Base-by-base conservation (phyloP, 2,797 vertebrate species). In the Argya squamiceps region DNA sequence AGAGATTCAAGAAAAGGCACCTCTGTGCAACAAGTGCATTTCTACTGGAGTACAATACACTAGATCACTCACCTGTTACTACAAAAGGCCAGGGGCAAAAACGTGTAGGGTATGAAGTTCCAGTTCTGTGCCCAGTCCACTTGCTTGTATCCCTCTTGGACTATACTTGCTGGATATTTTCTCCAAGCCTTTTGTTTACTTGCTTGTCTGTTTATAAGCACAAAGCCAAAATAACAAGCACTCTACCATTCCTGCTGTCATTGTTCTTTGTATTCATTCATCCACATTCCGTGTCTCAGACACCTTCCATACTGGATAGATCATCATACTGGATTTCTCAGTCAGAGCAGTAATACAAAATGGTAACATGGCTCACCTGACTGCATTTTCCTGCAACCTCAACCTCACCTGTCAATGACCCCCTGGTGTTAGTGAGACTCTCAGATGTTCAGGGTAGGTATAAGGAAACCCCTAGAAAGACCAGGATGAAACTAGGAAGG, bases 261-360 rank as follows among this genome's bases (percentile, higher is more conserved):
- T 80, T 74, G 74, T 90, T 87, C 91, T 94, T 89, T 75, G 89
- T 93, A 81, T 88, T 91, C 96, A 97, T 96, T 93, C 95, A 97
- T 93, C 84, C 89, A 91, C 75, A 56, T 59, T 94, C 69, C 76
- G 74, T 88, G 80, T 81, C 95, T 96, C 92, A 86, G 92, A 92
- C 91, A 92, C 87, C 59, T 94, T 73, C n/a, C 97, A 96, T 96
- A 55, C 92, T 69, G 53, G 95, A 94, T 70, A 96, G 95, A 97
- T 97, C 96, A 97, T 97, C 96, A 97, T 97, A 96, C 87, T 88
- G 86, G 93, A 94, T 92, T 92, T 59, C 37, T 89, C 88, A 95
- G 89, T 55, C 87, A 92, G 82, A 82, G 24, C 11, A 7, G 44
- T 68, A 75, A 80, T 36, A 9, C 37, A 71, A 81, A 60, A 68